phyloP scores from a whole-genome alignment of 2,113 vertebrate species.

The Neotragus pygmaeus region DNA sequence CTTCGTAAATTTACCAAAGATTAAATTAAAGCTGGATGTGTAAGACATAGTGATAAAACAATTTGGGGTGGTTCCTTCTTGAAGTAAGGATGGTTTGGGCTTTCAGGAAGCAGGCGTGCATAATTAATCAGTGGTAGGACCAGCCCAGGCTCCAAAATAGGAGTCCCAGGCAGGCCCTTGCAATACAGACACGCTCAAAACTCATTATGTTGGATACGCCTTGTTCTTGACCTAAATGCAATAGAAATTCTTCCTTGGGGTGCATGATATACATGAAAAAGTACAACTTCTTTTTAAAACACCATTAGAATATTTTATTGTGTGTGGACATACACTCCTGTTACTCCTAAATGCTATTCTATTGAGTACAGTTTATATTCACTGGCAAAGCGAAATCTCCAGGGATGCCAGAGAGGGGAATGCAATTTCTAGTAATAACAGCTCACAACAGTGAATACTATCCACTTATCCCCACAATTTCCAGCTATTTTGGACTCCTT shows the following conservation, averaged over 20 bases:
- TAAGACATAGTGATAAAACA: slow-evolving; percentile 29
- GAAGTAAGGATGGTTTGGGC: slow-evolving; percentile 53
- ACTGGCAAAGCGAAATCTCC: slow-evolving; percentile 83
- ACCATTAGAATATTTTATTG: slow-evolving; percentile 83
- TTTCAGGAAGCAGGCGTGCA: slow-evolving; percentile 51
- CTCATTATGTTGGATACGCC: slow-evolving; percentile 69
- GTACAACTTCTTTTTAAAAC: slow-evolving; percentile 80
- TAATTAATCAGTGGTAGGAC: slow-evolving; percentile 57
- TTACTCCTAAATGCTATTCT: slow-evolving; percentile 83
- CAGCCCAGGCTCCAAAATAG: slow-evolving; percentile 58
- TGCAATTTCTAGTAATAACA: slow-evolving; percentile 90
- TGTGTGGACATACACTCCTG: slow-evolving; percentile 85
- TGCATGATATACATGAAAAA: slow-evolving; percentile 77
- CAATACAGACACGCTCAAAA: slow-evolving; percentile 72
- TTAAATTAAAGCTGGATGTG: slow-evolving; percentile 26
- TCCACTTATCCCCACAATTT: slow-evolving; percentile 89
- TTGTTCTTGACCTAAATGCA: slow-evolving; percentile 80
- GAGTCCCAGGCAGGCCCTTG: slow-evolving; percentile 62
- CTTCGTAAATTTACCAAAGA: slow-evolving; percentile 28
- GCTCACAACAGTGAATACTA: slow-evolving; percentile 89
- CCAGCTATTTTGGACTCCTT: slow-evolving; percentile 90
- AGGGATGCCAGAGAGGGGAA: slow-evolving; percentile 84
- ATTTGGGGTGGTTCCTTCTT: slow-evolving; percentile 61
- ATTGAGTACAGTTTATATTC: slow-evolving; percentile 87
- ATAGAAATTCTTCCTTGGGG: slow-evolving; percentile 80